These are phyloP conservation scores for Romanomermis culicivorax DNA, from an alignment of 2,888 invertebrate species.

Conservation along the genomic window DNA sequence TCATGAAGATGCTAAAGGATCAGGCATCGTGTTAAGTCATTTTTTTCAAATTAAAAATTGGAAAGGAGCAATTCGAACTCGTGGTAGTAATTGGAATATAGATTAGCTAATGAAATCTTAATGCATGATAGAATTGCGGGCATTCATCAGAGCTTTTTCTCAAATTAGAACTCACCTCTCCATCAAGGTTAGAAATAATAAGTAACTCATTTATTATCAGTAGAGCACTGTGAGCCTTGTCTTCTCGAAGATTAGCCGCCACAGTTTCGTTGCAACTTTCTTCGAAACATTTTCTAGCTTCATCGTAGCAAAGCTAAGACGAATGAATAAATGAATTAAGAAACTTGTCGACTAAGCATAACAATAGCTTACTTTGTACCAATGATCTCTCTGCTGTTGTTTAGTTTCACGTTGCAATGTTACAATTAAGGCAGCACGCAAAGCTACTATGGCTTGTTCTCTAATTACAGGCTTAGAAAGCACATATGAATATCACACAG, in stretches of 20 bases:
- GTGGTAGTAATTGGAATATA: no score
- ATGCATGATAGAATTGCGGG: no score
- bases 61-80: no score
- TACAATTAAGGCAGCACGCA: constrained; percentile 79
- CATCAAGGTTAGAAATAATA: constrained; percentile 32
- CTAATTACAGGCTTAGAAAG: constrained; percentile 47
- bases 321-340: background rate
- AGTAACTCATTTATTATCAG: constrained; percentile 79
- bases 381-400: constrained; percentile 63
- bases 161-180: constrained; percentile 17
- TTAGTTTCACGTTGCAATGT: constrained; percentile 85
- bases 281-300: constrained; percentile 42
- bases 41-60: no score
- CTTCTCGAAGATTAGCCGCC: constrained; percentile 41
- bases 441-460: constrained; percentile 73
- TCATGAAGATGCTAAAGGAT: no score
- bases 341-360: background rate
- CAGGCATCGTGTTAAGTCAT: no score
- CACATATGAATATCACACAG: no score
- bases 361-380: constrained; percentile 38
- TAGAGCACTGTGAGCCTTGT: constrained; percentile 72
- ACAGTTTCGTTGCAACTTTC: background rate
- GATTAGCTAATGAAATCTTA: no score
- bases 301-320: constrained; percentile 65
- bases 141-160: no score